phyloP scores from a whole-genome alignment of 2,113 vertebrate genomes.

The Rhea pennata region DNA sequence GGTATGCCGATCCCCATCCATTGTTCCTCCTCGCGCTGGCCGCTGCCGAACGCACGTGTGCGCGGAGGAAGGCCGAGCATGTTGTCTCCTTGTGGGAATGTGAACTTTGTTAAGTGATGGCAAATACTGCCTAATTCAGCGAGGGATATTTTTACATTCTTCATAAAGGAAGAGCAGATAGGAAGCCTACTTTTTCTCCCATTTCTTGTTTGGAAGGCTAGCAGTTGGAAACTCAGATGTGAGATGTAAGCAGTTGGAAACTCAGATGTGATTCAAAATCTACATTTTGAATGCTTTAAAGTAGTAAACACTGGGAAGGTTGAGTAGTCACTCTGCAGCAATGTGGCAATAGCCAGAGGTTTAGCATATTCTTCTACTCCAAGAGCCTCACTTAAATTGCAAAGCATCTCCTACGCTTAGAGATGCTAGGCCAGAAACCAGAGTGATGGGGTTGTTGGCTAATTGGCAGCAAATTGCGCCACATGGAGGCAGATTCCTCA shows the following conservation, averaged over 20 bases:
- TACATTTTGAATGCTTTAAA: background rate
- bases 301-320: background rate
- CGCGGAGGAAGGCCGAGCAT: background rate
- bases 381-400: accelerated
- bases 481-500: background rate
- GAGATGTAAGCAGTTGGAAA: background rate
- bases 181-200: background rate
- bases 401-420: background rate
- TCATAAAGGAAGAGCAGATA: background rate
- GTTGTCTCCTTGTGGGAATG: conserved; percentile 33
- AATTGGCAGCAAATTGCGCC: background rate
- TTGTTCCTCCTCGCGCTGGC: background rate
- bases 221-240: background rate
- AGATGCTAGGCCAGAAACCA: background rate
- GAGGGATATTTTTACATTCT: background rate
- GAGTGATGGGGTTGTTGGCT: background rate
- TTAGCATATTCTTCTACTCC: background rate
- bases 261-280: accelerated
- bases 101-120: conserved; percentile 40
- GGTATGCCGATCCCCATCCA: background rate
- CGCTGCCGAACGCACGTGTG: background rate
- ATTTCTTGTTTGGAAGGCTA: background rate
- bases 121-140: background rate
- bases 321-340: background rate
- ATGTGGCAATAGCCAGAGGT: accelerated